A percentile compares a stretch with the other conserved stretches of the same genome.
phyloP scores from a whole-genome alignment of 92 coral and sea anemone genomes.

The Desmophyllum pertusum region DNA sequence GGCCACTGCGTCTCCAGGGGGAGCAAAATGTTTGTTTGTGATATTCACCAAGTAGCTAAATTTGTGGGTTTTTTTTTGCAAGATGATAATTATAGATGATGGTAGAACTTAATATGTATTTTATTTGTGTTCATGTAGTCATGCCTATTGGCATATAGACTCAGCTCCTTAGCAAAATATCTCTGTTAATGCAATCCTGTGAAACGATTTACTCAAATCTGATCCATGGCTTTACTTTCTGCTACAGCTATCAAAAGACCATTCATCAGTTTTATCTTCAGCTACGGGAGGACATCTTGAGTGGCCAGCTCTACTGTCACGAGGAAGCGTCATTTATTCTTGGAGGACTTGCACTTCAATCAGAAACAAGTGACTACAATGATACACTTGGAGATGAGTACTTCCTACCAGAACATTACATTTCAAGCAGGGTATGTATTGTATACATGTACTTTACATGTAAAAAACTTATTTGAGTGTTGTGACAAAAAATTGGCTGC shows the following conservation, averaged over 20 bases:
- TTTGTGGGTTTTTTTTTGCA: too few species aligned
- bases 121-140: too few species aligned
- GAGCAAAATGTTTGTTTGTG: too few species aligned
- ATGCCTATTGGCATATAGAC: too few species aligned
- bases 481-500: too few species aligned
- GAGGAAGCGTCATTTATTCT: slow-evolving; percentile 88
- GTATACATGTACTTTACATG: neutral
- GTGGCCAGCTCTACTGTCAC: slow-evolving; percentile 81
- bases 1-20: too few species aligned
- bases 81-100: too few species aligned
- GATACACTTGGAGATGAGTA: slow-evolving; percentile 79
- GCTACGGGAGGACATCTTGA: slow-evolving; percentile 82
- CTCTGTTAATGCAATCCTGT: neutral
- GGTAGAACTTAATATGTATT: too few species aligned
- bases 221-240: neutral
- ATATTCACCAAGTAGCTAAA: too few species aligned
- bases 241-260: slow-evolving; percentile 74
- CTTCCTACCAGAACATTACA: slow-evolving; percentile 86
- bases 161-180: too few species aligned
- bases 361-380: slow-evolving; percentile 87
- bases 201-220: neutral
- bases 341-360: slow-evolving; percentile 94
- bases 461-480: too few species aligned
- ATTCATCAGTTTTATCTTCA: slow-evolving; percentile 96
- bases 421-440: slow-evolving; percentile 72